Base-by-base conservation (phyloP, 2,113 vertebrate genomes). In the Corythoichthys haematopterus region DNA sequence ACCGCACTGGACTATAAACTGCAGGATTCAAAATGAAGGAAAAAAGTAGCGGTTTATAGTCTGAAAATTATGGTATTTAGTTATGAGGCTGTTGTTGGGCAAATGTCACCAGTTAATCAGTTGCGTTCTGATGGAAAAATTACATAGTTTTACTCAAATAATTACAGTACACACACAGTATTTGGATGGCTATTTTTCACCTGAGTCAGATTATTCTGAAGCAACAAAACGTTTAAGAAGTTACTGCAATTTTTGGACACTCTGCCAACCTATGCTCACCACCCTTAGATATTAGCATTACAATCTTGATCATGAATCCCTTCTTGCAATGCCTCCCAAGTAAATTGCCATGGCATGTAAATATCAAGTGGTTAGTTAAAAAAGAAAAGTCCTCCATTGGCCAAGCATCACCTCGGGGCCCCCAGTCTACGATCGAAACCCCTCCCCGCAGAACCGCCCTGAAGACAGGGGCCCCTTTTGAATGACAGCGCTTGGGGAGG, bases 401-500 rank as follows among this genome's bases (percentile, higher is more conserved):
- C 72, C 69, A 71, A 75, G 74, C 64, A 69, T 79, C 84, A 82
- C 78, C 77, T 77, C 77, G 79, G 78, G 80, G 9, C 15, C 47
- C 36, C 76, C 80, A 68, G 65, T 68, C 71, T 74, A 6, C 74
- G n/a, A 71, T 62, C 65, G 60, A 88, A 76, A 77, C 85, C 87
- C 89, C 90, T 83, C 91, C 90, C 85, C 55, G 2, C 48, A 76
- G 71, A 75, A 75, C 84, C 79, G 75, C 83, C 86, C 87, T 80
- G 85, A 76, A 85, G 76, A 84, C 80, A 74, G 83, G 87, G 84
- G 78, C 83, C 86, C 81, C 74, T 84, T 83, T 80, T 91, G 88
- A 89, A 85, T 90, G 90, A 90, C 91, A 91, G 88, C 80, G 80
- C 78, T 77, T 75, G 81, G 78, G 81, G 84, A 87, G 76, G 80